Conservation (phyloP, 2,888 invertebrate species). For the Tinea semifulvella region DNA sequence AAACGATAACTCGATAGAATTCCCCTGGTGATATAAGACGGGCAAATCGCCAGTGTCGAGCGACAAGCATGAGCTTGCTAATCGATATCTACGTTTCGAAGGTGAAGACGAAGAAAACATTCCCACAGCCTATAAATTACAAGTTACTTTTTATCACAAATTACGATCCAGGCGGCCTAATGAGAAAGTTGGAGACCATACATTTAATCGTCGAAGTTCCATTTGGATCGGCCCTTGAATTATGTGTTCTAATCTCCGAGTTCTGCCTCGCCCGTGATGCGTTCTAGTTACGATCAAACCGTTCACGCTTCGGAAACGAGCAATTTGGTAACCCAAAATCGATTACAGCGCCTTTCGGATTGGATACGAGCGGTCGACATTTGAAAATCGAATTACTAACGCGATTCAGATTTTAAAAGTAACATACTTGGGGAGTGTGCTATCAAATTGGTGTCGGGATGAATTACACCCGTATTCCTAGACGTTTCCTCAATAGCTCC, state of each 20-base stretch:
- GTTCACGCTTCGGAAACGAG: constrained; percentile 4
- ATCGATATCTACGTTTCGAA: constrained; percentile 14
- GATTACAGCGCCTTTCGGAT: background rate
- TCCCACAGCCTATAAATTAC: constrained; percentile 9
- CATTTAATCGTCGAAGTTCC: constrained; percentile 1
- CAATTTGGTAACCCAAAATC: constrained; percentile 1
- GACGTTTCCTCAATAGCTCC: too few relatives aligned
- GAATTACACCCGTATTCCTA: too few relatives aligned
- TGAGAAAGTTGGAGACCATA: constrained; percentile 6
- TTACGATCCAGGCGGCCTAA: constrained; percentile 7
- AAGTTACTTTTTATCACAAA: constrained; percentile 9
- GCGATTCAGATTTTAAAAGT: too few relatives aligned
- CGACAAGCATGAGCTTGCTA: constrained; percentile 11
- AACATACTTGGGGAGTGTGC: too few relatives aligned
- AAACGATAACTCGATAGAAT: constrained; percentile 13
- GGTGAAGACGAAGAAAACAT: constrained; percentile 11
- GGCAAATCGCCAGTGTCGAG: constrained; percentile 9
- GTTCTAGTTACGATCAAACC: background rate
- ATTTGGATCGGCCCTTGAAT: background rate
- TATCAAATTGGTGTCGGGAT: too few relatives aligned
- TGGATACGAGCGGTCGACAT: too few relatives aligned
- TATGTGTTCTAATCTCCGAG: constrained; percentile 1
- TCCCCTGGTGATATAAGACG: constrained; percentile 12
- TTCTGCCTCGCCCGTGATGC: background rate
- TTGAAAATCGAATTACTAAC: too few relatives aligned